Conservation (phyloP, 1,140 invertebrate species). For the Oreohelix idahoensis region DNA sequence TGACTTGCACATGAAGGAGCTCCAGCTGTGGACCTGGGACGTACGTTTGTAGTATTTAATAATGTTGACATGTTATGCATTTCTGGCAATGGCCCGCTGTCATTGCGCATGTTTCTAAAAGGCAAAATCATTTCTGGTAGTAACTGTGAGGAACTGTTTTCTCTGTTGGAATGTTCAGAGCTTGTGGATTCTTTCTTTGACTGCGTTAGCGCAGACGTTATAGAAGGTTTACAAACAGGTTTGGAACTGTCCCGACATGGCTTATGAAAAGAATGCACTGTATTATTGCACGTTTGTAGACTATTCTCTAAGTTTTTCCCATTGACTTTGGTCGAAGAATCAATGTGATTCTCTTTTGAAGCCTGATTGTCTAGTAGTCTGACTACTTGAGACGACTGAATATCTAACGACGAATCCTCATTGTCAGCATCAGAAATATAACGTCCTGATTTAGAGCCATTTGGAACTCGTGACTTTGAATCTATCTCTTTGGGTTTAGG, state of each 20-base stretch:
- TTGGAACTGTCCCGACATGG: neutral
- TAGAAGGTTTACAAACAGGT: neutral
- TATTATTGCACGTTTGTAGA: neutral
- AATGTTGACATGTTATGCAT: neutral
- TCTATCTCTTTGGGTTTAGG: neutral
- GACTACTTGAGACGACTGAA: neutral
- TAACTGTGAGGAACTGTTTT: neutral
- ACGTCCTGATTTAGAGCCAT: neutral
- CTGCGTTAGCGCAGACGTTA: neutral
- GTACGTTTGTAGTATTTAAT: neutral
- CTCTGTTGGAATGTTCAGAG: neutral
- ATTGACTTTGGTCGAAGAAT: neutral
- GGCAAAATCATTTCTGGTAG: neutral
- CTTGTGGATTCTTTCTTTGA: neutral
- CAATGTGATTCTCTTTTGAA: neutral
- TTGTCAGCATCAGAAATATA: neutral
- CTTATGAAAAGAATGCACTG: neutral
- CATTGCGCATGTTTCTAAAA: neutral
- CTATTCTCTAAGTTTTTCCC: neutral
- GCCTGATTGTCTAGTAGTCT: neutral
- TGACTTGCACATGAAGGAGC: neutral
- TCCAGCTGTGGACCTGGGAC: neutral
- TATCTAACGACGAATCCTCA: neutral
- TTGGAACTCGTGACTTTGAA: neutral
- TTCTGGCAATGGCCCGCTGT: neutral